Percentiles rank a stretch among this genome's conserved stretches.
phyloP scores from a whole-genome alignment of 2,888 invertebrate species.

The Pseudococcus jackbeardsleyi region DNA sequence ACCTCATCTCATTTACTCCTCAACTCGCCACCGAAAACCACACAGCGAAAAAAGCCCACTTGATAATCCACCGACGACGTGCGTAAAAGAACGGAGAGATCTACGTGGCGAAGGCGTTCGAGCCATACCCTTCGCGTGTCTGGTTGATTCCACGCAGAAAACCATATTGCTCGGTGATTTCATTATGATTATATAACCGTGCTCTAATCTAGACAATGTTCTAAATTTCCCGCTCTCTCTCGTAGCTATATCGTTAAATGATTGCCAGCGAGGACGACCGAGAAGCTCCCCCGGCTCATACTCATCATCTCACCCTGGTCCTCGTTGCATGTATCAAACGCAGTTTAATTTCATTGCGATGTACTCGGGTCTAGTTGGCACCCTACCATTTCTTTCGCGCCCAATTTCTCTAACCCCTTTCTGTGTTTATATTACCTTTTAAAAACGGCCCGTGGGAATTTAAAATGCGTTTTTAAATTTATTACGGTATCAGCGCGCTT shows the following conservation, averaged over 20 bases:
- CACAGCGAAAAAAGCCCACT: neutral
- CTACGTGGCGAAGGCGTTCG: neutral
- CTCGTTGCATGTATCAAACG: neutral
- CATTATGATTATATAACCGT: constrained; percentile 62
- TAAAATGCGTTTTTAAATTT: constrained; percentile 59
- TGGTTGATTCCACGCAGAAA: constrained; percentile 48
- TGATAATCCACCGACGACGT: constrained; percentile 37
- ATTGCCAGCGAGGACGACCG: neutral
- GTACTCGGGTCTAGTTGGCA: neutral
- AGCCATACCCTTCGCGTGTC: neutral
- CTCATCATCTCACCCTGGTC: neutral
- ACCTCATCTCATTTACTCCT: neutral
- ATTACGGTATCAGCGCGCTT: neutral
- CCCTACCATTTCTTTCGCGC: constrained; percentile 11
- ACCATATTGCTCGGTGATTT: constrained; percentile 63
- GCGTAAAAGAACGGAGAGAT: too few species aligned
- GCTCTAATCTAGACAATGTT: constrained; percentile 60
- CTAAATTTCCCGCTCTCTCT: constrained; percentile 50
- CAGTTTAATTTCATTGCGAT: constrained; percentile 60
- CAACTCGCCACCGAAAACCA: neutral
- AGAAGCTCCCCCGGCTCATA: neutral
- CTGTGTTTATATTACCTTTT: constrained; percentile 60
- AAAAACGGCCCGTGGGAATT: constrained; percentile 62
- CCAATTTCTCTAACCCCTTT: constrained; percentile 50
- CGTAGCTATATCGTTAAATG: constrained; percentile 52